Percentiles rank a stretch among this genome's conserved stretches.
These are phyloP conservation scores for Stomatorhinus ivindoensis DNA, from an alignment of 2,113 vertebrate genomes.

Conservation along the genomic window DNA sequence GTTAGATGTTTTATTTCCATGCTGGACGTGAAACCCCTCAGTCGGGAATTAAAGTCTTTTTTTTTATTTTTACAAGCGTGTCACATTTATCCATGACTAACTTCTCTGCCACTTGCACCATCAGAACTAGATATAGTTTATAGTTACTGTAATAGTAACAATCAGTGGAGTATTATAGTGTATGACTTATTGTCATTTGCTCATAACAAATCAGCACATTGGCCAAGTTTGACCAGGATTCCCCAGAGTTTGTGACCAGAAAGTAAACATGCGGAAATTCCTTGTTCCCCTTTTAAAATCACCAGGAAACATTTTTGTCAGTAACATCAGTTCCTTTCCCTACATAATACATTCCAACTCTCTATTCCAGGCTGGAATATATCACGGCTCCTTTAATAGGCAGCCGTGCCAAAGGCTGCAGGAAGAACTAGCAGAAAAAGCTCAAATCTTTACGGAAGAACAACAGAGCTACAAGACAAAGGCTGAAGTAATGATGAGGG, in stretches of 20 bases:
- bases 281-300: conserved; percentile 11
- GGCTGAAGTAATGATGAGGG: not conserved
- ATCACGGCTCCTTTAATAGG: not conserved
- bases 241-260: conserved; percentile 4
- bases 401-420: not conserved
- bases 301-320: not conserved
- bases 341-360: not conserved
- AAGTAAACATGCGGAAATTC: not conserved
- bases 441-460: not conserved
- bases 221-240: not conserved
- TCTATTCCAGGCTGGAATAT: not conserved
- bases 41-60: conserved; percentile 3
- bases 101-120: not conserved
- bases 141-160: not conserved
- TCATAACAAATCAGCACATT: not conserved
- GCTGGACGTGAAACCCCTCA: conserved; percentile 7
- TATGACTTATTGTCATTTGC: not conserved
- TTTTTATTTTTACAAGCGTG: not conserved
- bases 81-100: not conserved
- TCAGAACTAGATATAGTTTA: not conserved
- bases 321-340: not conserved
- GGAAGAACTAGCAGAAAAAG: not conserved
- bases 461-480: not conserved
- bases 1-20: conserved; percentile 33
- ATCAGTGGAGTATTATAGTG: not conserved